Base-by-base conservation (phyloP, 2,113 vertebrate species). In the Psephotus haematonotus region DNA sequence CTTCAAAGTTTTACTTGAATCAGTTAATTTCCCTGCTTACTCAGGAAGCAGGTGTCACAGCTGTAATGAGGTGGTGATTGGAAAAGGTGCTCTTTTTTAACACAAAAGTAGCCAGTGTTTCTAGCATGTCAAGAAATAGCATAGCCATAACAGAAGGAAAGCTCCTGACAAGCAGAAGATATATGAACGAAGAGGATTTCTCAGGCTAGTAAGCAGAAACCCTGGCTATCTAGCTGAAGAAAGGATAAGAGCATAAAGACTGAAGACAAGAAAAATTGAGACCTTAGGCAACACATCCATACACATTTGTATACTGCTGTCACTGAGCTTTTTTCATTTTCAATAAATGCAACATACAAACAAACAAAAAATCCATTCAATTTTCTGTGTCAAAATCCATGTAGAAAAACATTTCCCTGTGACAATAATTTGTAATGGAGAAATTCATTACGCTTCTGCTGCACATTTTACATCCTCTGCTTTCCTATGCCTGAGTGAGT, bases 121-220 rank as follows among this genome's bases (percentile, higher is more conserved):
- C 49, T 50, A 88, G 76, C 33, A 41, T 9, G 62, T 50, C 65
- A 82, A 49, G 65, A 94, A 95, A 91, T 8, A 90, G 88, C 67
- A 70, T 2, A 83, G 84, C 63, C 77, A 10, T 88, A 65, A 86
- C 59, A 76, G 59, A 89, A 87, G 62, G 47, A 84, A 92, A 80
- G 67, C 53, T 92, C 44, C 77, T 95, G 94, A 93, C 85, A 97
- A 62, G 63, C 43, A 49, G 81, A 86, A 93, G 92, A 93, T 96
- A 41, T 12, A 94, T 39, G 86, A 95, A n/a, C 24, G 29, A 94
- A 82, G 55, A 24, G 13, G 82, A 95, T 93, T 96, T 96, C 91
- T 94, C 86, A 84, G 82, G 50, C 76, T 65, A 82, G 90, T 96
- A 95, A 95, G 95, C 93, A 92, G 86, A 95, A 96, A 91, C 25